These are phyloP conservation scores for Pseudobourletiella spinata DNA, from an alignment of 1,140 invertebrate species.

Conservation along the genomic window DNA sequence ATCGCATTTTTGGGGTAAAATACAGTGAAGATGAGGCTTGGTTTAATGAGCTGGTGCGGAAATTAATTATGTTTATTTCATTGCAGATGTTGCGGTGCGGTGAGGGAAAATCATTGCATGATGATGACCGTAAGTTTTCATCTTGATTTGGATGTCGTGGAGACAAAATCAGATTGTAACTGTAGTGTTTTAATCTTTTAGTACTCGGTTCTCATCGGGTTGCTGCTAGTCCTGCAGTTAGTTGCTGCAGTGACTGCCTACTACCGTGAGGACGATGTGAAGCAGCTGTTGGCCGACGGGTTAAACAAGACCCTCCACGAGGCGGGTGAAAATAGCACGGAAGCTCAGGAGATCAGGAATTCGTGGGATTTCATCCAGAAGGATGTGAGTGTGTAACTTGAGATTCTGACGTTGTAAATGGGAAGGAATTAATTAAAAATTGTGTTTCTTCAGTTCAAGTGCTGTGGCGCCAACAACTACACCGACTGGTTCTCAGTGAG, in stretches of 20 bases:
- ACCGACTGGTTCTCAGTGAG: constrained; percentile 22
- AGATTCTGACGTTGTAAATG: background rate
- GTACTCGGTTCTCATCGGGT: constrained; percentile 33
- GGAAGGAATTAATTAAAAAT: background rate
- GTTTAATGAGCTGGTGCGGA: background rate
- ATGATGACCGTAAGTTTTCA: constrained; percentile 32
- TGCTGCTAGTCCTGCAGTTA: constrained; percentile 30
- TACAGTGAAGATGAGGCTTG: background rate
- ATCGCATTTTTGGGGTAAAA: constrained; percentile 30
- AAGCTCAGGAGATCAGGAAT: background rate
- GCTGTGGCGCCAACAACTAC: constrained; percentile 30
- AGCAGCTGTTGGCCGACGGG: constrained; percentile 13
- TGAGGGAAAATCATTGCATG: constrained; percentile 35
- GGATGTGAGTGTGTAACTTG: background rate
- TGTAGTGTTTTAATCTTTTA: background rate
- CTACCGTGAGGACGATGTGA: constrained; percentile 22
- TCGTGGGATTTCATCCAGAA: constrained; percentile 26
- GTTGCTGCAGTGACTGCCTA: constrained; percentile 31
- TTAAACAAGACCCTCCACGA: constrained; percentile 7
- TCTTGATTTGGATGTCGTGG: no score
- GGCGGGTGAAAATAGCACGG: constrained; percentile 3
- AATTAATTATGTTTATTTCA: background rate
- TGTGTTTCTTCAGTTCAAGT: constrained; percentile 22
- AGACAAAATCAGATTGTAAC: no score
- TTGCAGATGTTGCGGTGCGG: constrained; percentile 28